Evolutionary conservation across 2,888 invertebrate genomes (phyloP), one percentile per base, ranked within the genome.

Genomic region (Caenorhabditis angaria): DNA sequence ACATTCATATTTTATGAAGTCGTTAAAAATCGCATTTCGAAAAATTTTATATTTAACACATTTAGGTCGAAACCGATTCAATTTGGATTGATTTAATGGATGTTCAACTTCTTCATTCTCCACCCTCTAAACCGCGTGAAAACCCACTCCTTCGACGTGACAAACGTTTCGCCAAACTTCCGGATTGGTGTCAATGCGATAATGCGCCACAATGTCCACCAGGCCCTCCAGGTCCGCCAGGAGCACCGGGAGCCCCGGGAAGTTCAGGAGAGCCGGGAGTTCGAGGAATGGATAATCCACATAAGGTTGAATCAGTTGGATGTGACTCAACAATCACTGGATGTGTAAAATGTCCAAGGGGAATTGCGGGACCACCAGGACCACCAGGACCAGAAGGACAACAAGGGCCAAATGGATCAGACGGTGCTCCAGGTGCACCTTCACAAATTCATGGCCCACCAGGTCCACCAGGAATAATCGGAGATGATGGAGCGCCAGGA

Each of bases 121-220:
- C 80, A 1, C 78, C 80, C 47, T 76, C 78, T 8, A 47, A 41
- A 24, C 76, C 80, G 5, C 50, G 61, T 20, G 78, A 80, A 41
- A 80, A 80, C 58, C 80, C 80, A 25, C 59, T 80, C 0, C 64
- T 76, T 5, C 64, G 80, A 41, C 69, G 80, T 24, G 80, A 78
- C 32, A 80, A 78, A 50, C 41, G 80, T 22, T 80, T 80, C 70
- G 65, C 78, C 10, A 61, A 60, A 14, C 66, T 80, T 32, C 80
- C 80, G 4, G 80, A 80, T n/a, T 78, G 65, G 63, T 80, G 80
- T 47, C 80, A 80, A 53, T 80, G 80, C 51, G 76, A 80, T 60
- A 58, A 74, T 0, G 76, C 74, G 27, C 80, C 80, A 29, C 80
- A 80, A 59, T 80, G 80, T 32, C 80, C 80, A 14, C 76, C 77